Percentiles rank a stretch among this genome's conserved stretches.
phyloP scores from a whole-genome alignment of 1,140 invertebrate species.

The Drosophila sp. region DNA sequence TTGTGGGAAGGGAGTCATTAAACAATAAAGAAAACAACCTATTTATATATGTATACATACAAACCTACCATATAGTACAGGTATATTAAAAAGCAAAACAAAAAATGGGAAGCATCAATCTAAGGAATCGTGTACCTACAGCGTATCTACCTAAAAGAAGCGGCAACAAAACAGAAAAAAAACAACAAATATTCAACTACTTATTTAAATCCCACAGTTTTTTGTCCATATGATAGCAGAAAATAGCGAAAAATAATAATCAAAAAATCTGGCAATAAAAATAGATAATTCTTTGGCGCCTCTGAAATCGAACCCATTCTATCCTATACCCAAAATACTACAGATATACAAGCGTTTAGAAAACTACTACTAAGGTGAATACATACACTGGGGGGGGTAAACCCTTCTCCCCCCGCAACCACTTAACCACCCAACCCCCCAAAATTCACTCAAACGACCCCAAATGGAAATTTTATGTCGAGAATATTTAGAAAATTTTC shows the following conservation, averaged over 20 bases:
- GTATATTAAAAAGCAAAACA: neutral
- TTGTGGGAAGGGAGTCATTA: no score
- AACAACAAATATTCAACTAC: neutral
- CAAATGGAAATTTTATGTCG: neutral
- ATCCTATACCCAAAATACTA: neutral
- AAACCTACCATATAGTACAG: neutral
- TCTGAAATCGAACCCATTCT: constrained; percentile 7
- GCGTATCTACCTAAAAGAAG: constrained; percentile 50
- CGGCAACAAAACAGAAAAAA: constrained; percentile 23
- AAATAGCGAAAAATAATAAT: constrained; percentile 20
- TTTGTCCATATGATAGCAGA: constrained; percentile 32
- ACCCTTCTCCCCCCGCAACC: constrained; percentile 11
- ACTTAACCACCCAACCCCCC: neutral
- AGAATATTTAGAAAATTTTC: constrained; percentile 35
- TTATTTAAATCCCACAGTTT: constrained; percentile 42
- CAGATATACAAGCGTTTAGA: constrained; percentile 47
- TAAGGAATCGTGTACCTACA: constrained; percentile 58
- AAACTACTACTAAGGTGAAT: constrained; percentile 79
- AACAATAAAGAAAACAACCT: no score
- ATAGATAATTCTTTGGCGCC: neutral
- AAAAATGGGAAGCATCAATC: constrained; percentile 2
- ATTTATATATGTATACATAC: neutral
- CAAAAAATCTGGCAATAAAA: neutral
- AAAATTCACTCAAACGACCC: neutral
- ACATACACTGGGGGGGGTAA: constrained; percentile 32